Conservation (phyloP, 2,113 vertebrate genomes). For the Gopherus flavomarginatus region DNA sequence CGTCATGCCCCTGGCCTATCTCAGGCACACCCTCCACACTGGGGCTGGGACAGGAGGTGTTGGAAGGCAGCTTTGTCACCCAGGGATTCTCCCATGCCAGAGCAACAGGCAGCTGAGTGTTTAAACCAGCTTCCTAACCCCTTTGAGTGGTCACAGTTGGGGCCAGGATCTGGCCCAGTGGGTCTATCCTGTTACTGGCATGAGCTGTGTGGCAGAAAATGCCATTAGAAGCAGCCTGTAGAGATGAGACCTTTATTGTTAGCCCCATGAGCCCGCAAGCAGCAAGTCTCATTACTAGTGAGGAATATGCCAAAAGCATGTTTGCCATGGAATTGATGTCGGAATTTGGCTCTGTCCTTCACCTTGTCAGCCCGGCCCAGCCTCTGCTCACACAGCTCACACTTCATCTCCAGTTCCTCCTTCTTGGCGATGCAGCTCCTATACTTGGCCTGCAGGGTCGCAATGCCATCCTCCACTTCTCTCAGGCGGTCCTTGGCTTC, state of each 20-base stretch:
- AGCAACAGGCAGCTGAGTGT: neutral
- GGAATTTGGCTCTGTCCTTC: neutral
- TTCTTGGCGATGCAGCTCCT: conserved; percentile 85
- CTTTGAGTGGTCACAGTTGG: neutral
- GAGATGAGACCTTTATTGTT: neutral
- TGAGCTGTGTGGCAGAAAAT: neutral
- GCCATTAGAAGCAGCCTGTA: neutral
- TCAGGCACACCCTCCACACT: neutral
- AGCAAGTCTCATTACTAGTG: neutral
- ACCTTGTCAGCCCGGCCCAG: conserved; percentile 87
- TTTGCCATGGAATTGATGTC: neutral
- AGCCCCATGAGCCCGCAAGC: neutral
- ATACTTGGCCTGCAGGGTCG: conserved; percentile 86
- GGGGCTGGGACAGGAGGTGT: neutral
- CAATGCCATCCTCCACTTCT: conserved; percentile 84
- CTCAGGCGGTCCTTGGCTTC: conserved; percentile 83
- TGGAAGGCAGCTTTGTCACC: neutral
- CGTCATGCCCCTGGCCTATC: neutral
- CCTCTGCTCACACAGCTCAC: conserved; percentile 86
- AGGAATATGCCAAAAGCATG: neutral
- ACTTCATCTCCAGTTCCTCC: conserved; percentile 89
- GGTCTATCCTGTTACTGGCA: neutral
- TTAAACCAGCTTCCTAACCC: neutral
- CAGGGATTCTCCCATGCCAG: neutral
- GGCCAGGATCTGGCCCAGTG: neutral